A percentile compares a stretch with the other conserved stretches of the same genome.
Evolutionary conservation across 2,888 invertebrate species (phyloP).

Genomic region (Tenthredo livida): DNA sequence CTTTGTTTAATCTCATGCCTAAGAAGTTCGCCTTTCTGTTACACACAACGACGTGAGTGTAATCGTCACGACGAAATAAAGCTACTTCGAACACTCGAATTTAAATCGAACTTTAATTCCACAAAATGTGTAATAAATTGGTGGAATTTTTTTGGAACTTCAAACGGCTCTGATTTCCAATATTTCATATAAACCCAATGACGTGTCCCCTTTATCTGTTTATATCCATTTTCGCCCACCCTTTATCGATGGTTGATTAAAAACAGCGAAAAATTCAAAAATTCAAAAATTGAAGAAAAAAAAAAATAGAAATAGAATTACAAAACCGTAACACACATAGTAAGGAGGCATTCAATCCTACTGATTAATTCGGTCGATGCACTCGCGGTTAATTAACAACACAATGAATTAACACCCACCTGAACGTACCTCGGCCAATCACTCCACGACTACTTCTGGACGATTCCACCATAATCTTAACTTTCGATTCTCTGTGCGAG

Average conservation of each 20-base stretch:
- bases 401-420: constrained; percentile 8
- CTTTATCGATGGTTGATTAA: neutral
- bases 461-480: constrained; percentile 39
- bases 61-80: neutral
- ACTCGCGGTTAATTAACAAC: constrained; percentile 30
- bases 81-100: neutral
- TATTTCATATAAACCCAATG: neutral
- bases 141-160: neutral
- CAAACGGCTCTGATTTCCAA: neutral
- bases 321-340: neutral
- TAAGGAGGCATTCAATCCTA: neutral
- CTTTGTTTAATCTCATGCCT: neutral
- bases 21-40: neutral
- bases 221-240: neutral
- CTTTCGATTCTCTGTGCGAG: constrained; percentile 31
- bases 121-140: neutral
- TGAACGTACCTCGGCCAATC: neutral
- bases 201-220: neutral
- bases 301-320: neutral
- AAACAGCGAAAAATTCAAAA: neutral
- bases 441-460: constrained; percentile 10
- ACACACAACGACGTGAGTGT: neutral
- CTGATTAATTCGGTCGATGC: constrained; percentile 17
- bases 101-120: neutral
- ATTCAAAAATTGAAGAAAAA: neutral